phyloP scores from a whole-genome alignment of 2,113 vertebrate species.

The Illadopsis cleaveri region DNA sequence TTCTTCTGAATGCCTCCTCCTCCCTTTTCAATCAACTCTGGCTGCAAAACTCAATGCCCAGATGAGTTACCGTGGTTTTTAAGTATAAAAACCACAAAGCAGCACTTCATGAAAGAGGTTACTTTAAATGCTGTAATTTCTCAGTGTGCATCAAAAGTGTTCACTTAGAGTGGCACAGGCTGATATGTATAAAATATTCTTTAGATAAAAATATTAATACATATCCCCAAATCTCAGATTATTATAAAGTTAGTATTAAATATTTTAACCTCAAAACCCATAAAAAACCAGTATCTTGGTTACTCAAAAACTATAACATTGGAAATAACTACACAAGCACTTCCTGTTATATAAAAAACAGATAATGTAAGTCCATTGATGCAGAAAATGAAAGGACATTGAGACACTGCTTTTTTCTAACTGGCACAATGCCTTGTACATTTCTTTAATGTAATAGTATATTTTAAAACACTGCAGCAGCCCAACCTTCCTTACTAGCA shows the following conservation, averaged over 20 bases:
- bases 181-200: not conserved
- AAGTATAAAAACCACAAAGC: not conserved
- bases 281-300: not conserved
- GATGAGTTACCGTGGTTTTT: not conserved
- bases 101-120: not conserved
- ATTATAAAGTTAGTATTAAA: not conserved
- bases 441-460: constrained; percentile 1
- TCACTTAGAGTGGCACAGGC: not conserved
- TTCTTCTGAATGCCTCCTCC: not conserved
- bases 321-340: not conserved
- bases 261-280: not conserved
- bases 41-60: not conserved
- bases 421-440: not conserved
- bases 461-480: constrained; percentile 8
- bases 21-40: not conserved
- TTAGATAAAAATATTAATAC: not conserved
- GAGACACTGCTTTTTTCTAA: not conserved
- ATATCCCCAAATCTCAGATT: not conserved
- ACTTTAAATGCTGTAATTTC: not conserved
- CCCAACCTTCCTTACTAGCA: not conserved
- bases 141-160: not conserved
- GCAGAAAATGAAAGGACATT: not conserved
- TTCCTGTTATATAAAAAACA: not conserved
- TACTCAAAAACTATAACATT: not conserved
- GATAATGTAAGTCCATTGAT: not conserved